Base-by-base conservation (phyloP, 2,888 invertebrate genomes). In the Himalopsyche japonica region DNA sequence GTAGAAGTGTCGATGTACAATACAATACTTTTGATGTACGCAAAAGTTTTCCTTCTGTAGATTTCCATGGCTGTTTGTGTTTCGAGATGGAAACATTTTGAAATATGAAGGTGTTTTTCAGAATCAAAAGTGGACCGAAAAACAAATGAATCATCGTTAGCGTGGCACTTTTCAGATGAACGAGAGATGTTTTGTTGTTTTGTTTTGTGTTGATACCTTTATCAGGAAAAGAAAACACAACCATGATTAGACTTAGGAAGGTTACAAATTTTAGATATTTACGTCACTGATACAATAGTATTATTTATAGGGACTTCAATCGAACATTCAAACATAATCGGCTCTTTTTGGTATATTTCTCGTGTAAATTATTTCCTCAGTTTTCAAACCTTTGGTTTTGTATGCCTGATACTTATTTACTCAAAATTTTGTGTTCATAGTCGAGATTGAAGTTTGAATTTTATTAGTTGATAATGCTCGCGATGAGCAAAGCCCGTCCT, bases 91-190 rank as follows among this genome's bases (percentile, higher is more conserved):
- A 81, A 81, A 34, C 48, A n/a, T 32, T 80, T 47, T 80, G 80
- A 80, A 80, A 80, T 48, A 80, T 64, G 64, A 81, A 81, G 81
- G 81, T 81, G 81, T 81, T 76, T 76, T 76, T 76, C 76, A 76
- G 76, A 32, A 32, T 32, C 76, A 76, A 76, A 34, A 76, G 76
- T 32, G 32, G 76, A 76, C 76, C 34, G 76, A 76, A 76, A 76
- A 30, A 76, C 57, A 57, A 57, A 57, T 57, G 57, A 57, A 57
- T 57, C 57, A 57, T 57, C 57, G 57, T 57, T 57, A 57, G 57
- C 57, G 20, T 57, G 57, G 57, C 57, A 57, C 57, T 57, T 57
- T 57, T 57, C 57, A 57, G 57, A 57, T 20, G 57, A 57, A 57
- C 57, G 57, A 57, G 20, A 57, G 57, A 57, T 57, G 57, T 57